Evolutionary conservation across 2,797 vertebrate genomes (phyloP).

Genomic region (Moxostoma hubbsi): DNA sequence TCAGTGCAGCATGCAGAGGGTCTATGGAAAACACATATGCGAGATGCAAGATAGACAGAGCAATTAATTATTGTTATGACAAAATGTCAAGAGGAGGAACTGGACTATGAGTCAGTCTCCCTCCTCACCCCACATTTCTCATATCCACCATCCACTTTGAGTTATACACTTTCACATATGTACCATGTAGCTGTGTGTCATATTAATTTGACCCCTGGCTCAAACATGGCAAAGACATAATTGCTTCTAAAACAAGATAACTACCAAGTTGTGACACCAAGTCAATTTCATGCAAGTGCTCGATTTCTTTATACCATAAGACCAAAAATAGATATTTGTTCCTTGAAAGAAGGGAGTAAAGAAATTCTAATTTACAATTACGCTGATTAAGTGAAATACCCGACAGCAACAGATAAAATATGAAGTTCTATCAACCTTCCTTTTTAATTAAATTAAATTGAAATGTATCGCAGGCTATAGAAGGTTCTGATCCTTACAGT

Average conservation of each 20-base stretch:
- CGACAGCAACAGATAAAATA: not conserved
- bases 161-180: conserved; percentile 30
- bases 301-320: conserved; percentile 22
- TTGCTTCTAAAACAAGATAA: conserved; percentile 50
- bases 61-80: conserved; percentile 64
- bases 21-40: conserved; percentile 61
- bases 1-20: conserved; percentile 47
- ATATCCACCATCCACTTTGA: not conserved
- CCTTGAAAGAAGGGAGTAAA: conserved; percentile 6
- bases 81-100: conserved; percentile 57
- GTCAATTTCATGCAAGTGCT: conserved; percentile 42
- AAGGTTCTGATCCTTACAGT: not conserved
- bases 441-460: conserved; percentile 10
- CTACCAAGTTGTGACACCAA: conserved; percentile 35
- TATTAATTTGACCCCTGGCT: conserved; percentile 39
- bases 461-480: not conserved
- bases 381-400: not conserved
- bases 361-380: conserved; percentile 12
- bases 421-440: not conserved
- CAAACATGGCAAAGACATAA: conserved; percentile 44
- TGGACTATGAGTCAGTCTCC: conserved; percentile 45
- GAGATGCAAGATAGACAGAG: conserved; percentile 50
- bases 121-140: conserved; percentile 12
- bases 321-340: conserved; percentile 27
- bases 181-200: conserved; percentile 25